Evolutionary conservation across 2,888 invertebrate species (phyloP).

Genomic region (Vannuccia rotundouncinata): DNA sequence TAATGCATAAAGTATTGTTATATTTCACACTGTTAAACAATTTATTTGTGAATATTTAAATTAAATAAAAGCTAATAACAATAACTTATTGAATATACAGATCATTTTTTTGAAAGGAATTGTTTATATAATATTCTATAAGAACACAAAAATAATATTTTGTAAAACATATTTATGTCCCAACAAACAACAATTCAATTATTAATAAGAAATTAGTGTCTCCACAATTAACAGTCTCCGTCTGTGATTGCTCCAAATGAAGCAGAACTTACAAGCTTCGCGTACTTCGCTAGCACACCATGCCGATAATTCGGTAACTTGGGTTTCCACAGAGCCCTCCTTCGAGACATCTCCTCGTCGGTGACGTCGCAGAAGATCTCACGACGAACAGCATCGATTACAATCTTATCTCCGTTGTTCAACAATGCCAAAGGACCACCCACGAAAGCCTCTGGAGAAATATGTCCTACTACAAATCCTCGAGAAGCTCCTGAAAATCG

Average conservation of each 20-base stretch:
- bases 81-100: too few relatives aligned
- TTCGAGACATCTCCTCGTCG: background rate
- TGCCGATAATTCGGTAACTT: background rate
- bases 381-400: slow-evolving; percentile 15
- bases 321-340: slow-evolving; percentile 16
- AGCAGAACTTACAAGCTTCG: slow-evolving; percentile 21
- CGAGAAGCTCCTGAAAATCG: slow-evolving; percentile 37
- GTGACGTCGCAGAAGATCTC: background rate
- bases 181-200: too few relatives aligned
- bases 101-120: too few relatives aligned
- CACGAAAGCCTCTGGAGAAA: slow-evolving; percentile 36
- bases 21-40: too few relatives aligned
- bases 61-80: too few relatives aligned
- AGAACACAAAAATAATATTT: too few relatives aligned
- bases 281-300: slow-evolving; percentile 35
- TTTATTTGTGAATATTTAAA: too few relatives aligned
- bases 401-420: slow-evolving; percentile 32
- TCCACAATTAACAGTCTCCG: background rate
- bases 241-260: slow-evolving; percentile 17
- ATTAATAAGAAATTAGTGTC: background rate
- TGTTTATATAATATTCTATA: too few relatives aligned
- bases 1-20: too few relatives aligned
- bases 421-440: slow-evolving; percentile 34
- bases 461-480: slow-evolving; percentile 38
- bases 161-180: too few relatives aligned